Base-by-base conservation (phyloP, 2,113 vertebrate genomes). In the Nematolebias whitei region DNA sequence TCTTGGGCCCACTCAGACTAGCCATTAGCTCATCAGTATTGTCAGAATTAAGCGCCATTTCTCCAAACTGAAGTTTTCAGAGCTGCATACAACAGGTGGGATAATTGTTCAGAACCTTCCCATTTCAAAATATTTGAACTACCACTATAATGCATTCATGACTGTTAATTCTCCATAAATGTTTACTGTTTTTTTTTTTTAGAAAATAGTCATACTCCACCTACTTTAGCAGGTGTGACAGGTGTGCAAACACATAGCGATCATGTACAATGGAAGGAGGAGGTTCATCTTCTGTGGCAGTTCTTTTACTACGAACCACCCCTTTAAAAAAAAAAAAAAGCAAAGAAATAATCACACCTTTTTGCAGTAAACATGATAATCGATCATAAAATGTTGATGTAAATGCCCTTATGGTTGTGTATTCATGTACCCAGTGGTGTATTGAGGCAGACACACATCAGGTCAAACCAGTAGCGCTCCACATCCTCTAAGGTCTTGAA, bases 381-480 rank as follows among this genome's bases (percentile, higher is more conserved):
- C 22, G 11, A 7, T 12, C 3, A 22, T 9, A 29, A 4, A 18
- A 22, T 12, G 29, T 7, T 29, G 29, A 41, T 23, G n/a, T 3
- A 4, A 13, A 19, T 39, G 26, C 8, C 58, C 26, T 44, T 4
- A 12, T 49, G 54, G 7, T 39, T 39, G 23, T 24, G 44, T 18
- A 1, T n/a, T 20, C 1, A 0, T 12, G 24, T 94, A 98, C 96
- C 96, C 73, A 98, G 59, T 0, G 96, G 96, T 7, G 96, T 98
- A 11, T 97, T 98, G 44, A 99, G 95, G 89, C 96, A 99, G 85
- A 99, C 95, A 26, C 95, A 99, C 88, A 98, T 94, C 82, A 99
- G 79, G 40, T 99, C 96, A 20, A 99, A 98, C 98, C 98, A 99
- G 88, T 94, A 98, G 90, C 91, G 96, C 53, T 98, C 95, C 49